phyloP scores from a whole-genome alignment of 2,113 vertebrate genomes.

The Girardinichthys multiradiatus region DNA sequence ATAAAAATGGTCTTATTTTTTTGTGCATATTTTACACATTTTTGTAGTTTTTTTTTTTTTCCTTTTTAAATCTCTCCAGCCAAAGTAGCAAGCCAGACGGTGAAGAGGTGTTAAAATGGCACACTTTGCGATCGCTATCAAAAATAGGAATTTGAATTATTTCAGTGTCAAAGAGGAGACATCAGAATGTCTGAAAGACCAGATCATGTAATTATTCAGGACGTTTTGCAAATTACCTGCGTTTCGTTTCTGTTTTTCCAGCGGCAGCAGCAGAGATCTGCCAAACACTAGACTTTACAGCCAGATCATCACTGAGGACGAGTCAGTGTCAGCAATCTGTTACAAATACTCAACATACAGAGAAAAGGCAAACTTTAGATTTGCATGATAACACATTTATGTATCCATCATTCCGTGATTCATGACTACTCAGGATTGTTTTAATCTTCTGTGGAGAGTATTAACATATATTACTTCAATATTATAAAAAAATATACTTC shows the following conservation, averaged over 20 bases:
- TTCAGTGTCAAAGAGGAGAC: constrained; percentile 92
- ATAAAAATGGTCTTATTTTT: constrained; percentile 89
- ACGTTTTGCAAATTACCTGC: constrained; percentile 79
- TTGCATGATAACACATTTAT: constrained; percentile 77
- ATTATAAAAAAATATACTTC: constrained; percentile 82
- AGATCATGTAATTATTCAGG: constrained; percentile 80
- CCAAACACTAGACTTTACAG: constrained; percentile 73
- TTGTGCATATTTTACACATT: constrained; percentile 83
- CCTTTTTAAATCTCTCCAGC: constrained; percentile 60
- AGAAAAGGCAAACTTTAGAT: constrained; percentile 79
- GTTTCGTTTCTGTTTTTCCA: constrained; percentile 39
- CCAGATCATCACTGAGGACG: constrained; percentile 60
- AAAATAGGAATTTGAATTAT: constrained; percentile 89
- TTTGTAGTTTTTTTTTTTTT: constrained; percentile 76
- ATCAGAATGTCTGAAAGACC: constrained; percentile 75
- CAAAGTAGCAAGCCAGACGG: constrained; percentile 79
- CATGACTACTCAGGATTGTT: constrained; percentile 61
- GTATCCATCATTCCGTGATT: constrained; percentile 66
- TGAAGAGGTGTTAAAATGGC: constrained; percentile 88
- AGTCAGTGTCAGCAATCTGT: constrained; percentile 57
- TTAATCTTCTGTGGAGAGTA: constrained; percentile 76
- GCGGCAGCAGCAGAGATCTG: constrained; percentile 63
- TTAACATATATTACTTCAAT: constrained; percentile 78
- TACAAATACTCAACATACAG: constrained; percentile 74
- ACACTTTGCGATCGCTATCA: constrained; percentile 89